Conservation (phyloP, 2,888 invertebrate species). For the Helleia helle region DNA sequence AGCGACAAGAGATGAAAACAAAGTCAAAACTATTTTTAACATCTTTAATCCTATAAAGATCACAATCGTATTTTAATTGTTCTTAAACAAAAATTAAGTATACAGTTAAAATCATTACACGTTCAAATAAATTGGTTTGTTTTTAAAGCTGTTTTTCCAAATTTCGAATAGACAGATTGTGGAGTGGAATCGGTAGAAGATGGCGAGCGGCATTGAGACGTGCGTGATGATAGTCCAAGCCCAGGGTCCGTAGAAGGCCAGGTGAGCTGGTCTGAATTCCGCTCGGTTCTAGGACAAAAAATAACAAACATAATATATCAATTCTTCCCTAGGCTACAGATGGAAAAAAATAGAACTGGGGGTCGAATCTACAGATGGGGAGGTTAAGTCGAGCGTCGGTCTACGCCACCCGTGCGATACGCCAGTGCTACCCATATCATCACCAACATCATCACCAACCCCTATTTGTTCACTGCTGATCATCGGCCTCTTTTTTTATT, state of each 20-base stretch:
- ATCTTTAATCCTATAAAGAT: neutral
- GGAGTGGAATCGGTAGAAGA: constrained; percentile 93
- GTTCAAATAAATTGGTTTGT: constrained; percentile 68
- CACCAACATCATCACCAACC: no score
- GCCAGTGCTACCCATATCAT: no score
- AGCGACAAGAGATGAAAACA: neutral
- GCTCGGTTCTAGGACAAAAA: constrained; percentile 78
- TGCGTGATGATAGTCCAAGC: constrained; percentile 94
- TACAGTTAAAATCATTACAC: constrained; percentile 27
- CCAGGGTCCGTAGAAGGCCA: constrained; percentile 89
- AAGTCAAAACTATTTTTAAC: neutral
- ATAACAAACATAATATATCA: no score
- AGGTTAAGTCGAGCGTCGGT: no score
- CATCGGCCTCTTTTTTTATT: no score
- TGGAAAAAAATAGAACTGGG: no score
- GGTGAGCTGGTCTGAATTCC: constrained; percentile 86
- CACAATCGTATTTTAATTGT: neutral
- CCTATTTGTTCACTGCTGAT: no score
- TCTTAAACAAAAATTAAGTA: neutral
- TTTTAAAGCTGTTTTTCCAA: constrained; percentile 92
- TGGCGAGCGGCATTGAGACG: constrained; percentile 90
- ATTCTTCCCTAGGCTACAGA: no score
- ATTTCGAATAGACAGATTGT: constrained; percentile 94
- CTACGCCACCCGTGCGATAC: no score
- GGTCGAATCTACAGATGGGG: no score